Evolutionary conservation across 2,888 invertebrate genomes (phyloP).

Genomic region (Microctonus hyperodae): DNA sequence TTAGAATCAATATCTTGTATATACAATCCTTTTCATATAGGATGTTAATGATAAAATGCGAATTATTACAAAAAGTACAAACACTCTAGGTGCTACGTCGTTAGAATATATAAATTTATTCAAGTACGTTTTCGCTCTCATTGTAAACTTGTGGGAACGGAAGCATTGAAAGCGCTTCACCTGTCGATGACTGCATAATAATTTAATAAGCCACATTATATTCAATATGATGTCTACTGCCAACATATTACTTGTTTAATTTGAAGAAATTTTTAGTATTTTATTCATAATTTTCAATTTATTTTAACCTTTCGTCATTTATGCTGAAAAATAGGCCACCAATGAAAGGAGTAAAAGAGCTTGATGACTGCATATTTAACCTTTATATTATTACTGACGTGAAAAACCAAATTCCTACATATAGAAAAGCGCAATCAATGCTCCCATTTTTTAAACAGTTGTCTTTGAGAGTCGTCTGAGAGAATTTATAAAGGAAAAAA

Average conservation of each 20-base stretch:
- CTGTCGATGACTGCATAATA: neutral
- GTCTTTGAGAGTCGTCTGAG: conserved; percentile 40
- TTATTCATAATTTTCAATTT: conserved; percentile 13
- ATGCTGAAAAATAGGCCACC: too few species aligned
- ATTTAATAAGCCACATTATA: neutral
- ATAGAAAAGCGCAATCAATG: conserved; percentile 40
- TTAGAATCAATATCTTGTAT: conserved; percentile 58
- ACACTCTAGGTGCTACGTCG: conserved; percentile 63
- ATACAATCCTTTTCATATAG: conserved; percentile 54
- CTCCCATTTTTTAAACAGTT: conserved; percentile 45
- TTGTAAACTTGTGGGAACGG: conserved; percentile 33
- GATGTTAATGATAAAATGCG: conserved; percentile 55
- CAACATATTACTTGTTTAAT: neutral
- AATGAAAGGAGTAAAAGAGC: too few species aligned
- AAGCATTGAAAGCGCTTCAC: conserved; percentile 31
- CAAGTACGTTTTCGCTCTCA: conserved; percentile 31
- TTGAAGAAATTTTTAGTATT: conserved; percentile 11
- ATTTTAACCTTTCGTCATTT: neutral
- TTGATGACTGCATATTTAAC: too few species aligned
- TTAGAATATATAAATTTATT: conserved; percentile 57
- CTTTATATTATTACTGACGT: too few species aligned
- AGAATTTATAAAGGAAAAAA: conserved; percentile 16
- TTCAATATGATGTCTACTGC: neutral
- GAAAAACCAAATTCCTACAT: neutral
- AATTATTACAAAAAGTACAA: conserved; percentile 62